Conservation (phyloP, 2,797 vertebrate species). For the Craterocephalus amniculus region DNA sequence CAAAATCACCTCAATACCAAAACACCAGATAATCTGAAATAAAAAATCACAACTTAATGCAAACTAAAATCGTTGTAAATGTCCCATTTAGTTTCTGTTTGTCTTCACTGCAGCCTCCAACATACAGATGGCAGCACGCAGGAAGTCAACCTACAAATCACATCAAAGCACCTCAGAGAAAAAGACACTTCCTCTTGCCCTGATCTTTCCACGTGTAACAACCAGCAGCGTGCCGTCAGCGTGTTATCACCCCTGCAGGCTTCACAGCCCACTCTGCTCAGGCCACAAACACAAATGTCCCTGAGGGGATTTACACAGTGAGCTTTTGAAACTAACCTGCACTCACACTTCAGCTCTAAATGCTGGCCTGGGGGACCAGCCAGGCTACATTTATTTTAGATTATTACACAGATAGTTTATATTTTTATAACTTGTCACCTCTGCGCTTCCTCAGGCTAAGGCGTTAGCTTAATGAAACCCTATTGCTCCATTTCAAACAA, state of each 20-base stretch:
- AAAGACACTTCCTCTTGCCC: slow-evolving; percentile 1
- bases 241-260: background rate
- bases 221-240: background rate
- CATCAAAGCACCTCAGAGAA: background rate
- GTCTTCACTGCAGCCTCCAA: slow-evolving; percentile 4
- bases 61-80: background rate
- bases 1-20: too few species aligned
- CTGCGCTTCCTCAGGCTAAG: background rate
- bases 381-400: background rate
- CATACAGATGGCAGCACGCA: slow-evolving; percentile 57
- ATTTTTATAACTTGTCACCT: background rate
- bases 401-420: background rate
- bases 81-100: background rate
- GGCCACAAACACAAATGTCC: slow-evolving; percentile 36
- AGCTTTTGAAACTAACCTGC: background rate
- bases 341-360: background rate
- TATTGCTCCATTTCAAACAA: background rate
- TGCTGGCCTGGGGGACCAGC: background rate
- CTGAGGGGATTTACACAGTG: slow-evolving; percentile 47
- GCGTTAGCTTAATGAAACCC: background rate
- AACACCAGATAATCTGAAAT: background rate
- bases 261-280: slow-evolving; percentile 15
- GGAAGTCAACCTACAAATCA: background rate
- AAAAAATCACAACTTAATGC: background rate
- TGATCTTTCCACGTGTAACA: slow-evolving; percentile 6